Base-by-base conservation (phyloP, 2,888 invertebrate genomes). In the Lepidochrysops patricia region DNA sequence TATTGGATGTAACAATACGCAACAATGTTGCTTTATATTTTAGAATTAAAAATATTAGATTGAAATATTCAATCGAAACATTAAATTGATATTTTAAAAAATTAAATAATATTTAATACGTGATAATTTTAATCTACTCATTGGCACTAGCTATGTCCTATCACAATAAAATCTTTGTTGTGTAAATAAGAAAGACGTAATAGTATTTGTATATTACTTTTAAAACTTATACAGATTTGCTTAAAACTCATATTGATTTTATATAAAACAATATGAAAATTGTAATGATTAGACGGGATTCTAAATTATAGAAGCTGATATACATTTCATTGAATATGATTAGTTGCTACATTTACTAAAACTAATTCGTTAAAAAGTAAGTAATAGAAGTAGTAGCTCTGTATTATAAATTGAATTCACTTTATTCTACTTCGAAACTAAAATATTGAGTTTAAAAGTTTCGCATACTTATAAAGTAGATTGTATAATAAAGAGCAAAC, bases 61-160 rank as follows among this genome's bases (percentile, higher is more conserved):
- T 12, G 19, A 58, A 49, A 34, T 34, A 34, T 26, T 49, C 58
- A 58, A 58, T 34, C 35, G 27, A 52, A 59, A 59, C 52, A 19
- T 52, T 52, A 54, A 52, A 52, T 52, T 15, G 25, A 29, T 26
- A 49, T 59, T 4, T 35, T 29, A 59, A 37, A 52, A 35, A 59
- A 26, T 52, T 58, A 35, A 52, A 50, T 26, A 56, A 34, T 50
- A 34, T 13, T 34, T 32, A 12, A 12, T 49, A 19, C 32, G n/a
- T 12, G 49, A 15, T 54, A 66, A 62, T 63, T 67, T 69, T 70
- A 67, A 64, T 67, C 65, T 68, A 73, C 72, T 72, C 67, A 75
- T 86, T 85, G 87, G 86, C 86, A 86, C 87, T 82, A 83, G 72
- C 80, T 85, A 80, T 76, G 64, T 67, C 73, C 81, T 83, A 85